A percentile compares a stretch with the other conserved stretches of the same genome.
Evolutionary conservation across 92 coral and sea anemone species (phyloP).

Genomic region (Micromussa lordhowensis): DNA sequence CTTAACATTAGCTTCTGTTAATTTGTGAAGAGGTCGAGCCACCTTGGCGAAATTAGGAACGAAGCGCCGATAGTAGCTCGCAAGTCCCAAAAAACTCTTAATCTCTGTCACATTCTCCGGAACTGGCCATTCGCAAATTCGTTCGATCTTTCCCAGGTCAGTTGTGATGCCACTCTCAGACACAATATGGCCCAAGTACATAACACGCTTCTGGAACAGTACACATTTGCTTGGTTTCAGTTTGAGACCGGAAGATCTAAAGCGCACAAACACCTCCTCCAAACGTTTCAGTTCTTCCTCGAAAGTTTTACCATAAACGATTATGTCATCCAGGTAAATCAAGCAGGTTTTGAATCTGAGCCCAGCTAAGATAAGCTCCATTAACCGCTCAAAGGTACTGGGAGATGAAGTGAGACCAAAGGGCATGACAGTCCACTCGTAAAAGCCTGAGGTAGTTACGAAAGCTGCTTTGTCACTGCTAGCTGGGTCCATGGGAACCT

Average conservation of each 20-base stretch:
- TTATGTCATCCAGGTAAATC: conserved; percentile 50
- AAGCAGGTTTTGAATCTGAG: conserved; percentile 35
- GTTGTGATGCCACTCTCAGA: conserved; percentile 56
- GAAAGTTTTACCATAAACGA: conserved; percentile 55
- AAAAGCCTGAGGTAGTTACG: conserved; percentile 37
- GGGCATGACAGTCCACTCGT: conserved; percentile 56
- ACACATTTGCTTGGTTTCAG: conserved; percentile 24
- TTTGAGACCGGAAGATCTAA: background rate
- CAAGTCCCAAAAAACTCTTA: conserved; percentile 62
- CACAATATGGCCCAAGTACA: conserved; percentile 57
- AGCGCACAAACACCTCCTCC: conserved; percentile 28
- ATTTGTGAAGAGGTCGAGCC: conserved; percentile 21
- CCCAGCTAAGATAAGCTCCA: conserved; percentile 42
- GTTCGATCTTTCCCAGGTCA: conserved; percentile 55
- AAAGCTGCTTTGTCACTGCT: conserved; percentile 42
- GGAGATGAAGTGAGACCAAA: conserved; percentile 39
- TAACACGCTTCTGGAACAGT: conserved; percentile 43
- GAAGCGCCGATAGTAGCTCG: conserved; percentile 56
- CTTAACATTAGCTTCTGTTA: conserved; percentile 43
- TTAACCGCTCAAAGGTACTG: conserved; percentile 48
- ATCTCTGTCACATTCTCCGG: conserved; percentile 56
- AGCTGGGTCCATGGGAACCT: conserved; percentile 45
- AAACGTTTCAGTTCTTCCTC: conserved; percentile 25
- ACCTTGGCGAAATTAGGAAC: too few species aligned
- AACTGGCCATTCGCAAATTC: conserved; percentile 49